Base-by-base conservation (phyloP, 2,888 invertebrate species). In the Automeris io region DNA sequence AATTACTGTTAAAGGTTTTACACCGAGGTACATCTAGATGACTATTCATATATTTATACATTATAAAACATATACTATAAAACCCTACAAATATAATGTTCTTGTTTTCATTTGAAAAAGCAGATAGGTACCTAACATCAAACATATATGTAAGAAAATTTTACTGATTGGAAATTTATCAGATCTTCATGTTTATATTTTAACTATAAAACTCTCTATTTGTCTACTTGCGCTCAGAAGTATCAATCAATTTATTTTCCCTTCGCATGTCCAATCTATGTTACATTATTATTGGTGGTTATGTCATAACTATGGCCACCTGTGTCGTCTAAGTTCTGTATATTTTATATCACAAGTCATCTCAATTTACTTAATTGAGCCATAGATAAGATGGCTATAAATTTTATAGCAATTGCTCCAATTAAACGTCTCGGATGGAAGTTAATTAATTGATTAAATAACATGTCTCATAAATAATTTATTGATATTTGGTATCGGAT, bases 401-500 rank as follows among this genome's bases (percentile, higher is more conserved):
- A 54, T 46, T 59, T 63, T 61, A 60, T 56, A 52, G 57, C 45
- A 43, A 53, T 41, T 49, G 44, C 41, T 43, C 55, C 59, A 57
- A 63, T 62, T 58, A 63, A 54, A 57, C 39, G 43, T 44, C 55
- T 47, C 49, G 44, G 49, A 46, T 47, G 42, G 42, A 45, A 50
- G 41, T 51, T 54, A 57, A 54, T 57, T 55, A 55, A 67, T 65
- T 58, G 53, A 58, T 49, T 60, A 53, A 61, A 56, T 58, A 58
- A 57, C 44, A 54, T 49, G 48, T 32, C 32, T 23, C 37, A 31
- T 21, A 31, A 31, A 31, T 37, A 32, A 37, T 32, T 23, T 32
- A 37, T 37, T 32, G 37, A 23, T 37, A 37, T 37, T 37, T 23
- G 23, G 22, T 36, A 19, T 29, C 16, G 29, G 29, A 16, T 29